phyloP scores from a whole-genome alignment of 35 echinoderm and acorn worm species.

The Lytechinus pictus region DNA sequence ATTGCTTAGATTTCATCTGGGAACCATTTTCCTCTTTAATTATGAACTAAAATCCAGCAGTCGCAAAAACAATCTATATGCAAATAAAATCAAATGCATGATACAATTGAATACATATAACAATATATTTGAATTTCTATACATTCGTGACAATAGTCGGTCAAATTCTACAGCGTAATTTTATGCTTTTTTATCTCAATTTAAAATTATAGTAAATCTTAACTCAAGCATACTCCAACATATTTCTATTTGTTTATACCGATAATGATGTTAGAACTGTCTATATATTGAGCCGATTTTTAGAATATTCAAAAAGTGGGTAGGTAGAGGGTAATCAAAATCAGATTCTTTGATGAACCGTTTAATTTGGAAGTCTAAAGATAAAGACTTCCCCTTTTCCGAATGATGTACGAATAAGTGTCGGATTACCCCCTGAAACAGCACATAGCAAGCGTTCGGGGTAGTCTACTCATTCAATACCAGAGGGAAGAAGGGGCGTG shows the following conservation, averaged over 20 bases:
- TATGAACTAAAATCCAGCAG: neutral
- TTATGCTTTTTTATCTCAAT: no score
- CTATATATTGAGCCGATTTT: no score
- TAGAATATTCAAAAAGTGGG: no score
- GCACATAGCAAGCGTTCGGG: slow-evolving; percentile 39
- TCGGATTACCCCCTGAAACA: slow-evolving; percentile 45
- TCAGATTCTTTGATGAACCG: no score
- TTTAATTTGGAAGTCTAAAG: neutral
- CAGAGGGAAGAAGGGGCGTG: neutral
- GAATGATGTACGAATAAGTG: neutral
- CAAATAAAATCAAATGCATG: neutral
- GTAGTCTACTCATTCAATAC: slow-evolving; percentile 3
- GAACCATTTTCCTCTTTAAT: neutral
- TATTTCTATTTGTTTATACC: no score
- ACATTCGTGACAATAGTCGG: no score
- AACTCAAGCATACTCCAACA: no score
- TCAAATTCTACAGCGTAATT: no score
- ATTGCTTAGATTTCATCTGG: neutral
- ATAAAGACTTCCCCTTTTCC: neutral
- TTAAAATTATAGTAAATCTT: no score
- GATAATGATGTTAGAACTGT: no score
- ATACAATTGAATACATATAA: slow-evolving; percentile 7
- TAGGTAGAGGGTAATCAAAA: no score
- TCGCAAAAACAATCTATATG: neutral
- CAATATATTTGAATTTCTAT: neutral